Base-by-base conservation (phyloP, 2,888 invertebrate species). In the Ennomos quercinarius region DNA sequence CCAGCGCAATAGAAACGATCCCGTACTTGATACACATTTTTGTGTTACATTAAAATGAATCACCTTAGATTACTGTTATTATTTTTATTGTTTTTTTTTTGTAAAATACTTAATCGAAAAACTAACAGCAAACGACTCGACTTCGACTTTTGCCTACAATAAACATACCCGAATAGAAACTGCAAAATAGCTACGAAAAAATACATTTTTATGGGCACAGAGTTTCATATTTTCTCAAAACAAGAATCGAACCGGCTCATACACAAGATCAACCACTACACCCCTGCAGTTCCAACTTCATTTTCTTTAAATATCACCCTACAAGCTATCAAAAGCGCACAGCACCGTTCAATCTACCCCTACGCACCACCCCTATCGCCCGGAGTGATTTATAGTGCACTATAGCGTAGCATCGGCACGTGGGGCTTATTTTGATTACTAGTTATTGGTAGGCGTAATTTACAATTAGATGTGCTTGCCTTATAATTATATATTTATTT, bases 361-460 rank as follows among this genome's bases (percentile, higher is more conserved):
- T 48, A 38, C 39, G 10, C 9, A 27, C 9, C 52, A 52, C 41
- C 64, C 67, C 64, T 57, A 49, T 49, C 62, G 57, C 51, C 39
- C 41, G 37, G 13, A 13, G 59, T 70, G 73, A 73, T 73, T 71
- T 71, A 73, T 71, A 37, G 68, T 56, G 13, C 47, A 59, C 61
- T 64, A 64, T 61, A 52, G 50, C 60, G 45, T 59, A 37, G 59
- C 59, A 43, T 40, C 36, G 17, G 45, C 8, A 44, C 44, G 59
- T 40, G 52, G 42, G 55, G 57, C 51, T 55, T 44, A 46, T 41
- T 17, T 50, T 53, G 49, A 57, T 61, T 53, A 46, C 45, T 57
- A 46, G 47, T 53, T 57, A 57, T 50, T 42, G 42, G 51, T 39
- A 8, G 48, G 43, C 11, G 46, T 45, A 17, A n/a, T 42, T 17